Conservation (phyloP, 1,140 invertebrate genomes). For the Amphibalanus amphitrite region DNA sequence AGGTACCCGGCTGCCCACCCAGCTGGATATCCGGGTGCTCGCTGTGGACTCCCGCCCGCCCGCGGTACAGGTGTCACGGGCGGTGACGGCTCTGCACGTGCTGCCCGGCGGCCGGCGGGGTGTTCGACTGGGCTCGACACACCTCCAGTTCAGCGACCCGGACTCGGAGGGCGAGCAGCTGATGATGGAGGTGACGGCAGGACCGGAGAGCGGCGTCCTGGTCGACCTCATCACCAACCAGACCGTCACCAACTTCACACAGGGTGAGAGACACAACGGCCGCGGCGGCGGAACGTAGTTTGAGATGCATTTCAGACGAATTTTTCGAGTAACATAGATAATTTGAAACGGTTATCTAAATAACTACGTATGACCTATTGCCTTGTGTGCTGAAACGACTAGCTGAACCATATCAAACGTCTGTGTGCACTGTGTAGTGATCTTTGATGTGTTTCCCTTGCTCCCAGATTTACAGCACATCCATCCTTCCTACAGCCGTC, state of each 20-base stretch:
- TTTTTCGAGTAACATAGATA: too few relatives aligned
- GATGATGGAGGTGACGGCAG: conserved; percentile 21
- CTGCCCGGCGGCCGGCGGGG: not conserved
- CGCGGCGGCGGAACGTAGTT: too few relatives aligned
- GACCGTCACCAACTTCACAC: not conserved
- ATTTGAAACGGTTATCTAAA: too few relatives aligned
- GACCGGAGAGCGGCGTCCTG: conserved; percentile 25
- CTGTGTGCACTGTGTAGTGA: too few relatives aligned
- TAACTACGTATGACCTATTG: too few relatives aligned
- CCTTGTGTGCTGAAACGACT: too few relatives aligned
- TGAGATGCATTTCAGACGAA: too few relatives aligned
- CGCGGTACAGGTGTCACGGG: conserved; percentile 21
- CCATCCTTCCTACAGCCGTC: too few relatives aligned
- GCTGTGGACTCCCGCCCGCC: conserved; percentile 27
- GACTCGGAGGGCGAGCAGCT: conserved; percentile 23
- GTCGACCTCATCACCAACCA: conserved; percentile 15
- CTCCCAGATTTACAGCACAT: too few relatives aligned
- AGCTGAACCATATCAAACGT: too few relatives aligned
- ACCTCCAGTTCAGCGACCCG: conserved; percentile 24
- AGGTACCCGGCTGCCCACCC: conserved; percentile 22
- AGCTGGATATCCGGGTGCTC: conserved; percentile 25
- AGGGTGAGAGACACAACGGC: not conserved
- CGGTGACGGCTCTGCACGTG: not conserved
- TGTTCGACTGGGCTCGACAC: not conserved
- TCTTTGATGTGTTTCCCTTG: too few relatives aligned